Base-by-base conservation (phyloP, 2,113 vertebrate genomes). In the Marmota monax region DNA sequence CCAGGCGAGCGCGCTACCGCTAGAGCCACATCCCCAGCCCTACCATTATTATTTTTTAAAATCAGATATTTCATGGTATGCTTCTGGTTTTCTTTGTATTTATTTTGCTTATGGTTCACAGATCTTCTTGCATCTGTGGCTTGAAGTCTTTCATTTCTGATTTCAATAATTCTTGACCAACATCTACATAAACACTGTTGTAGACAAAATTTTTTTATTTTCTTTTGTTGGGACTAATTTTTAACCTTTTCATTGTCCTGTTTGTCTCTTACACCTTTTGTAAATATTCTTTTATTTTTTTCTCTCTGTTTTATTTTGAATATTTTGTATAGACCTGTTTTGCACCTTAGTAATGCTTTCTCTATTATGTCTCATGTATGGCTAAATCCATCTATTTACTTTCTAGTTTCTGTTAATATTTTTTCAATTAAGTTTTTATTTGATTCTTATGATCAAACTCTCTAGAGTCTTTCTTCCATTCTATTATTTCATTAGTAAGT, bases 61-160 rank as follows among this genome's bases (percentile, higher is more conserved):
- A 70, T 70, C 27, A 77, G 22, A 20, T 70, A 78, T 20, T 34
- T 73, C 34, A 69, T 63, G 45, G 69, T 84, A 6, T 63, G 29
- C 3, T 29, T 92, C 8, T 84, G 37, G 74, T 27, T 95, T 95
- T 90, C 61, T 90, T 78, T 87, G 12, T 69, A 58, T 74, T 87
- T 76, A 67, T 29, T 70, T 78, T 91, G 32, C 18, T 88, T 83
- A 39, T 27, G 20, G 7, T 63, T 77, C 61, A 84, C 77, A 77
- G 22, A 76, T 2, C 17, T 87, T 74, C 65, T 86, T 92, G 32
- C 45, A 45, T 58, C n/a, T 3, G 0, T 92, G 77, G 4, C 34
- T 48, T 32, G 3, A 76, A 88, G 9, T 48, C 32, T 76, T 82
- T 48, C 18, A 51, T 58, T 61, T 88, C 13, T 74, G 18, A 39